Evolutionary conservation across 2,888 invertebrate genomes (phyloP).

Genomic region (Pandemis cinnamomeana): DNA sequence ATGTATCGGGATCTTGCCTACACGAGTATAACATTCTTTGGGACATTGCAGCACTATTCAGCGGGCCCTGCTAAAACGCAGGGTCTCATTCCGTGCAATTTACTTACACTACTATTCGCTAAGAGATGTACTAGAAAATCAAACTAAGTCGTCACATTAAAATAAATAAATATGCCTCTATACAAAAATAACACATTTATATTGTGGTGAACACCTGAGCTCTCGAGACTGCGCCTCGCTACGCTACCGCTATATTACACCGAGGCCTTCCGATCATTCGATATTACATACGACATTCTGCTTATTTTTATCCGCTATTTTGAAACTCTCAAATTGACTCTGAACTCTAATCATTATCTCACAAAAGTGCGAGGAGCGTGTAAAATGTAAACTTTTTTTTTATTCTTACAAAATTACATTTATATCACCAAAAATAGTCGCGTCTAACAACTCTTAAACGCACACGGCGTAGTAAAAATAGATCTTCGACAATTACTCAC

Average conservation of each 20-base stretch:
- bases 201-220: constrained; percentile 80
- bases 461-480: constrained; percentile 73
- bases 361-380: constrained; percentile 79
- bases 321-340: constrained; percentile 70
- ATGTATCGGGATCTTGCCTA: constrained; percentile 54
- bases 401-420: constrained; percentile 75
- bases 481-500: constrained; percentile 53
- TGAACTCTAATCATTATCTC: constrained; percentile 65
- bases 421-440: constrained; percentile 73
- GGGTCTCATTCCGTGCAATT: constrained; percentile 76
- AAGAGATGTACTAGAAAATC: constrained; percentile 69
- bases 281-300: constrained; percentile 40
- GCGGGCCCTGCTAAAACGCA: constrained; percentile 81
- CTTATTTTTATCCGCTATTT: constrained; percentile 51
- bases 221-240: constrained; percentile 41
- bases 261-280: constrained; percentile 48
- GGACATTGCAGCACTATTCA: constrained; percentile 78
- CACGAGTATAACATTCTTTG: constrained; percentile 79
- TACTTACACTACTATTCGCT: constrained; percentile 76
- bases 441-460: constrained; percentile 60
- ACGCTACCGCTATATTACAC: constrained; percentile 11
- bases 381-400: constrained; percentile 71
- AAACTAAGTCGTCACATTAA: constrained; percentile 71
- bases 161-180: constrained; percentile 84
- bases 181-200: constrained; percentile 81